phyloP scores from a whole-genome alignment of 2,113 vertebrate genomes.

The Camelus bactrianus region DNA sequence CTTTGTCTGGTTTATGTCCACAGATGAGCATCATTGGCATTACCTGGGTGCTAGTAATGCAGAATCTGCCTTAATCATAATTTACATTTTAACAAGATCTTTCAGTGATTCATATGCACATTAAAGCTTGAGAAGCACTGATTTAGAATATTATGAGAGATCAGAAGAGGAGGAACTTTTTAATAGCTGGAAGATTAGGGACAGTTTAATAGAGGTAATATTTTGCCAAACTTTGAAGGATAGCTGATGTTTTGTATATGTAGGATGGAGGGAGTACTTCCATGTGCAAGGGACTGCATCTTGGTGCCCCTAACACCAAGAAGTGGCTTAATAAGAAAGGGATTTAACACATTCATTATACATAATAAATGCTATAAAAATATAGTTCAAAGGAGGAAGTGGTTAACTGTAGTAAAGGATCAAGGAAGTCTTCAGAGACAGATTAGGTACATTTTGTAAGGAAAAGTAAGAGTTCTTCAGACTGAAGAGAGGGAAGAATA shows the following conservation, averaged over 20 bases:
- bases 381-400: neutral
- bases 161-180: conserved; percentile 25
- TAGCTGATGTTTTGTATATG: neutral
- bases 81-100: conserved; percentile 17
- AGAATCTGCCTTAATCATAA: conserved; percentile 19
- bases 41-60: neutral
- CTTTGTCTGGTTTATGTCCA: neutral
- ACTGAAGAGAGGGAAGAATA: neutral
- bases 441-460: neutral
- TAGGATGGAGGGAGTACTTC: neutral
- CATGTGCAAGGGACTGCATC: neutral
- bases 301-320: neutral
- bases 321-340: neutral
- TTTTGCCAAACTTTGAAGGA: neutral
- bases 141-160: conserved; percentile 40
- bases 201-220: neutral
- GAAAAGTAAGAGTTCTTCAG: neutral
- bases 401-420: neutral
- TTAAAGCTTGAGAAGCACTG: conserved; percentile 37
- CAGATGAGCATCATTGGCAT: neutral
- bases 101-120: conserved; percentile 6
- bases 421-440: neutral
- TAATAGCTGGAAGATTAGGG: neutral
- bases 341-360: neutral
- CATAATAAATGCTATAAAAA: neutral